Conservation (phyloP, 2,113 vertebrate species). For the Thunnus thynnus region DNA sequence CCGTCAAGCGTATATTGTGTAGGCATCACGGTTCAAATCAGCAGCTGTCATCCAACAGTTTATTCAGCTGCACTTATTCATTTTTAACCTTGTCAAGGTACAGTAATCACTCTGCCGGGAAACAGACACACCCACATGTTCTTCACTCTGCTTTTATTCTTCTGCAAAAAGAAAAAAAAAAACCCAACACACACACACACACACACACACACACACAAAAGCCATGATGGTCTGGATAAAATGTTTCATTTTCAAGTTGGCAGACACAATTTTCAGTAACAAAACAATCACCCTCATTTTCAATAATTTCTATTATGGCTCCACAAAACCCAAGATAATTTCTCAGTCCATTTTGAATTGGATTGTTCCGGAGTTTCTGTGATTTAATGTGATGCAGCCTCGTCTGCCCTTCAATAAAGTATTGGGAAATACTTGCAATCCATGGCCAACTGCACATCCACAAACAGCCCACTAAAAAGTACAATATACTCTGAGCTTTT, state of each 20-base stretch:
- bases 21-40: constrained; percentile 36
- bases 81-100: constrained; percentile 57
- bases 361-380: constrained; percentile 9
- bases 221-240: not conserved
- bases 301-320: constrained; percentile 30
- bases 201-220: not conserved
- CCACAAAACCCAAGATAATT: constrained; percentile 17
- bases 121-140: constrained; percentile 51
- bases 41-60: constrained; percentile 35
- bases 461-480: constrained; percentile 26
- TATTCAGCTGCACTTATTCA: constrained; percentile 46
- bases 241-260: constrained; percentile 23
- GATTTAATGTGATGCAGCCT: constrained; percentile 39
- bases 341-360: constrained; percentile 48
- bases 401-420: constrained; percentile 44
- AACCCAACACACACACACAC: not conserved
- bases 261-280: constrained; percentile 1
- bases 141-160: constrained; percentile 36
- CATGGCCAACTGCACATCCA: constrained; percentile 28
- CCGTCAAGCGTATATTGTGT: constrained; percentile 27
- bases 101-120: constrained; percentile 37
- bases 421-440: constrained; percentile 23
- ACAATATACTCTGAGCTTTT: not conserved
- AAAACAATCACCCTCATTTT: constrained; percentile 38
- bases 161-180: not conserved